Conservation (phyloP, 2,797 vertebrate species). For the Eupleurogrammus muticus region DNA sequence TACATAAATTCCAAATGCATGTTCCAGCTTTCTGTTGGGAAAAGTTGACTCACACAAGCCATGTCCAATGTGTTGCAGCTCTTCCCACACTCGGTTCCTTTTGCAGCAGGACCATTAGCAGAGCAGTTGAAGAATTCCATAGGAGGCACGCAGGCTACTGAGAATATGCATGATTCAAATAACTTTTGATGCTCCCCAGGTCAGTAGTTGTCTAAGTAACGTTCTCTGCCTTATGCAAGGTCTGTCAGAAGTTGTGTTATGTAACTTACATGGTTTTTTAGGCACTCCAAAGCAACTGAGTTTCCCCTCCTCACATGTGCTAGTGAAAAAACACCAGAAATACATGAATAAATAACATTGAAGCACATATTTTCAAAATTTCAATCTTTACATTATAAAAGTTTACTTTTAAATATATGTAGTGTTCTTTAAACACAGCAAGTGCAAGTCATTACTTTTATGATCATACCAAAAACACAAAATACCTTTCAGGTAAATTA, state of each 20-base stretch:
- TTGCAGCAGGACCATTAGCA: constrained; percentile 60
- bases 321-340: constrained; percentile 54
- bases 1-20: no score
- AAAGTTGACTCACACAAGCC: constrained; percentile 87
- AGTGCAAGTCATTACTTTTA: not conserved
- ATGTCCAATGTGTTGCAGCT: constrained; percentile 88
- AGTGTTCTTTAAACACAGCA: not conserved
- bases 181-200: not conserved
- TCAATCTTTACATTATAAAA: no score
- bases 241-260: not conserved
- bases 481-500: not conserved
- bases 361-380: not conserved
- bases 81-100: constrained; percentile 87
- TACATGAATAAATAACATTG: constrained; percentile 1
- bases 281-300: constrained; percentile 85
- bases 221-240: not conserved
- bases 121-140: constrained; percentile 88
- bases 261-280: constrained; percentile 60
- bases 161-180: constrained; percentile 9
- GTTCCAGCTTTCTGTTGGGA: not conserved
- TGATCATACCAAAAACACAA: not conserved
- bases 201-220: not conserved
- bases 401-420: not conserved
- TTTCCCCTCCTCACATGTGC: constrained; percentile 85
- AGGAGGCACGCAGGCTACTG: constrained; percentile 81